A percentile compares a stretch with the other conserved stretches of the same genome.
Evolutionary conservation across 2,797 vertebrate genomes (phyloP).

Genomic region (Melopsittacus undulatus): DNA sequence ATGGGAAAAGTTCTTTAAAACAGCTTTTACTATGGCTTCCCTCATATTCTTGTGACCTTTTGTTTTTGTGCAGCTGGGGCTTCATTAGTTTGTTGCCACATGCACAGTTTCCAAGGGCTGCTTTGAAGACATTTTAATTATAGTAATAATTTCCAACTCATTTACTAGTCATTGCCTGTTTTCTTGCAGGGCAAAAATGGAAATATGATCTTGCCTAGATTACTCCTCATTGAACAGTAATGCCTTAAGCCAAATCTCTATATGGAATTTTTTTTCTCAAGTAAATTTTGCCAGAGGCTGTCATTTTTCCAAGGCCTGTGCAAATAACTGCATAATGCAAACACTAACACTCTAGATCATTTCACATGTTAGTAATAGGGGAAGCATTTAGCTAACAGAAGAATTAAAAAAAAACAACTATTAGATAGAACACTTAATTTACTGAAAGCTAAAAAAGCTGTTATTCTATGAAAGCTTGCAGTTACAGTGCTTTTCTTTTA

Average conservation of each 20-base stretch:
- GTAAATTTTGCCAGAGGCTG: slow-evolving; percentile 40
- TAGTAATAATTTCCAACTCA: slow-evolving; percentile 75
- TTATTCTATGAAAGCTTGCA: slow-evolving; percentile 45
- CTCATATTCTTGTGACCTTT: slow-evolving; percentile 47
- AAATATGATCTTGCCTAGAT: slow-evolving; percentile 52
- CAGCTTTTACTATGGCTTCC: background rate
- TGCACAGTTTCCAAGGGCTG: slow-evolving; percentile 54
- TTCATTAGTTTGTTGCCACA: slow-evolving; percentile 69
- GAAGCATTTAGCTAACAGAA: slow-evolving; percentile 46
- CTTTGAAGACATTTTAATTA: slow-evolving; percentile 72
- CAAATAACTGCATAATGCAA: slow-evolving; percentile 46
- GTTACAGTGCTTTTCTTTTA: slow-evolving; percentile 37
- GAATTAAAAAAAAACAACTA: slow-evolving; percentile 28
- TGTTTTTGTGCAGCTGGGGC: slow-evolving; percentile 69
- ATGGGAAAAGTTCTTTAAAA: slow-evolving; percentile 17
- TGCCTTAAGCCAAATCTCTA: slow-evolving; percentile 51
- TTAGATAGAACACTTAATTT: slow-evolving; percentile 55
- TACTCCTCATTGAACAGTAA: slow-evolving; percentile 50
- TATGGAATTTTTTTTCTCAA: slow-evolving; percentile 32
- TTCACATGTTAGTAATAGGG: slow-evolving; percentile 43
- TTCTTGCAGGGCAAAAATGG: slow-evolving; percentile 59
- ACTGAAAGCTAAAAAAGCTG: slow-evolving; percentile 56
- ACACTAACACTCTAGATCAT: slow-evolving; percentile 32
- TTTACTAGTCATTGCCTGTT: slow-evolving; percentile 70
- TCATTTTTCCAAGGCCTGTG: slow-evolving; percentile 26